A percentile compares a stretch with the other conserved stretches of the same genome.
phyloP scores from a whole-genome alignment of 2,888 invertebrate genomes.

The Liodrosophila aerea region DNA sequence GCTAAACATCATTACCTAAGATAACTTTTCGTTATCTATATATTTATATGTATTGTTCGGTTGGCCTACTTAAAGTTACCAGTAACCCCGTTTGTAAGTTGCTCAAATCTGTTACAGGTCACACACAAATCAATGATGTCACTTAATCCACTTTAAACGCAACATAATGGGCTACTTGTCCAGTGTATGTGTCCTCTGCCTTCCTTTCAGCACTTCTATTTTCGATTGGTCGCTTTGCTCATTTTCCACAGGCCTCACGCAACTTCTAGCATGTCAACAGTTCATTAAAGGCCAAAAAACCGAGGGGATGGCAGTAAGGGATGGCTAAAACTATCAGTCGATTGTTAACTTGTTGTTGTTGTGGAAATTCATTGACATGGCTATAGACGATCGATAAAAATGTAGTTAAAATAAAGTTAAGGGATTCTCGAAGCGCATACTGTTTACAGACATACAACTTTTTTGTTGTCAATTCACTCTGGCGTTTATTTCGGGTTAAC shows the following conservation, averaged over 20 bases:
- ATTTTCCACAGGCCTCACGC: constrained; percentile 53
- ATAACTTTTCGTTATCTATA: too few species aligned
- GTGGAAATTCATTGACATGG: constrained; percentile 51
- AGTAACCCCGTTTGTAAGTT: constrained; percentile 34
- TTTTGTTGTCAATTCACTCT: constrained; percentile 35
- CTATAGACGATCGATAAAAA: constrained; percentile 64
- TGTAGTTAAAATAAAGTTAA: constrained; percentile 66
- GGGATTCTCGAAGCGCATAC: constrained; percentile 22
- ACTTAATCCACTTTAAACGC: constrained; percentile 67
- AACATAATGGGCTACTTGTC: constrained; percentile 59
- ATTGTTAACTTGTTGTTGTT: constrained; percentile 20
- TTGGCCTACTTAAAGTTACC: not conserved
- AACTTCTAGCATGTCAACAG: constrained; percentile 68
- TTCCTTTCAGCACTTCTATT: not conserved
- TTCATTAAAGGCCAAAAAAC: constrained; percentile 58
- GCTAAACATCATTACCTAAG: too few species aligned
- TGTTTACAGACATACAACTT: constrained; percentile 47
- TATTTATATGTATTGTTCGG: not conserved
- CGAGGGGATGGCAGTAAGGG: constrained; percentile 8
- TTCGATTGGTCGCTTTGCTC: constrained; percentile 18
- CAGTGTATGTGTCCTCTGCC: constrained; percentile 23
- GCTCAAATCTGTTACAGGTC: constrained; percentile 44
- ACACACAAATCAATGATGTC: constrained; percentile 66
- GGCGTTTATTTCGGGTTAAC: constrained; percentile 38
- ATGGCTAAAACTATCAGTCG: constrained; percentile 39